A percentile compares a stretch with the other conserved stretches of the same genome.
These are phyloP conservation scores for Drosophila tani DNA, from an alignment of 1,140 invertebrate species.

Conservation along the genomic window DNA sequence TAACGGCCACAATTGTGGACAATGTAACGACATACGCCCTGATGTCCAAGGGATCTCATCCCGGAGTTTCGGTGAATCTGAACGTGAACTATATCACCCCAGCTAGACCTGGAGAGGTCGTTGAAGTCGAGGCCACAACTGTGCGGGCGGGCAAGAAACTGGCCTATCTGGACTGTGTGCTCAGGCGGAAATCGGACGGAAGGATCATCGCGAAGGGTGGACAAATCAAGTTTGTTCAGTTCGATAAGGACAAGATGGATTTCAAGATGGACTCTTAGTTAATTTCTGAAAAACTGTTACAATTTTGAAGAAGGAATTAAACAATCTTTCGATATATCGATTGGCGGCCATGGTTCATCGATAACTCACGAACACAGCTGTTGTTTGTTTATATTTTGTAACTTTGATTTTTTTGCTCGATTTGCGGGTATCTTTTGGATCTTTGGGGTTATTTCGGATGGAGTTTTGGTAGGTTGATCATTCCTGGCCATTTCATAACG, in stretches of 20 bases:
- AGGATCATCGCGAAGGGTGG: conserved; percentile 91
- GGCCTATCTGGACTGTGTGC: conserved; percentile 92
- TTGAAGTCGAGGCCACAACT: conserved; percentile 92
- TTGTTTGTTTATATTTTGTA: conserved; percentile 5
- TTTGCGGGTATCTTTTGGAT: background rate
- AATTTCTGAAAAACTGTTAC: background rate
- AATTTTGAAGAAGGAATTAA: background rate
- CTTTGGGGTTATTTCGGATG: background rate
- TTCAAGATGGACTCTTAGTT: background rate
- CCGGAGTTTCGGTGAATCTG: conserved; percentile 91
- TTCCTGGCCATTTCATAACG: background rate
- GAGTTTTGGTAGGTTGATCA: background rate
- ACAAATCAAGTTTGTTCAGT: conserved; percentile 91
- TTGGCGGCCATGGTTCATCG: background rate
- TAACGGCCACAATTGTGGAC: conserved; percentile 94
- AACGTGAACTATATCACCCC: conserved; percentile 90
- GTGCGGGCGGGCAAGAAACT: conserved; percentile 91
- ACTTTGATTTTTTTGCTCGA: background rate
- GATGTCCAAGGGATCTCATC: conserved; percentile 87
- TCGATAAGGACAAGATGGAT: conserved; percentile 34
- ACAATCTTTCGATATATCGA: conserved; percentile 8
- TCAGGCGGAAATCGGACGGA: conserved; percentile 90
- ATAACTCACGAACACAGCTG: conserved; percentile 11
- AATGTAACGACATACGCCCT: conserved; percentile 92
- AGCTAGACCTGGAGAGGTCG: conserved; percentile 90